Conservation (phyloP, 2,888 invertebrate species). For the Cynaeus angustus region DNA sequence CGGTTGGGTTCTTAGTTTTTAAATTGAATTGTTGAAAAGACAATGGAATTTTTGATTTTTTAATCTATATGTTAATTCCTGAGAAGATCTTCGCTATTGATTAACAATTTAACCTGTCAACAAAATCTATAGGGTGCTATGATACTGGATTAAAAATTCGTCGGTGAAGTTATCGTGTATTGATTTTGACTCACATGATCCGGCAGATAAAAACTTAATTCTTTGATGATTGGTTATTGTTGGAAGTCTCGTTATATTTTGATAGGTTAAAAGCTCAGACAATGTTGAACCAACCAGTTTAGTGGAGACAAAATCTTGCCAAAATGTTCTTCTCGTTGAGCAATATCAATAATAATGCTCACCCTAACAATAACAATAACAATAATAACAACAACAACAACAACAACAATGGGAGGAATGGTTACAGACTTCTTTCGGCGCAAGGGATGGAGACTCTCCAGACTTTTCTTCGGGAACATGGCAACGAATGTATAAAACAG, state of each 20-base stretch:
- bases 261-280: constrained; percentile 17
- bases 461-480: constrained; percentile 78
- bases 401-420: constrained; percentile 73
- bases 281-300: constrained; percentile 21
- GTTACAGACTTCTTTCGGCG: constrained; percentile 75
- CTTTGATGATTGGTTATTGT: background rate
- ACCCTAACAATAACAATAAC: constrained; percentile 61
- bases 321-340: constrained; percentile 63
- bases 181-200: constrained; percentile 14
- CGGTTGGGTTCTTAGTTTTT: constrained; percentile 5
- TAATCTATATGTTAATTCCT: constrained; percentile 46
- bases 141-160: constrained; percentile 16
- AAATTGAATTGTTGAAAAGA: constrained; percentile 19
- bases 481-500: constrained; percentile 78
- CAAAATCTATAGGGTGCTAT: constrained; percentile 9
- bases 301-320: constrained; percentile 19
- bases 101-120: constrained; percentile 17
- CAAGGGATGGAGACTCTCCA: constrained; percentile 78
- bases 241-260: background rate
- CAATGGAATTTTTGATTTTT: constrained; percentile 41
- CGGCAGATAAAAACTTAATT: background rate
- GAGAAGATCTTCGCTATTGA: constrained; percentile 5
- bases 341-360: constrained; percentile 57
- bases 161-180: constrained; percentile 4
- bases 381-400: constrained; percentile 62